A percentile compares a stretch with the other conserved stretches of the same genome.
phyloP scores from a whole-genome alignment of 1,140 invertebrate species.

The Pseudoatta argentina region DNA sequence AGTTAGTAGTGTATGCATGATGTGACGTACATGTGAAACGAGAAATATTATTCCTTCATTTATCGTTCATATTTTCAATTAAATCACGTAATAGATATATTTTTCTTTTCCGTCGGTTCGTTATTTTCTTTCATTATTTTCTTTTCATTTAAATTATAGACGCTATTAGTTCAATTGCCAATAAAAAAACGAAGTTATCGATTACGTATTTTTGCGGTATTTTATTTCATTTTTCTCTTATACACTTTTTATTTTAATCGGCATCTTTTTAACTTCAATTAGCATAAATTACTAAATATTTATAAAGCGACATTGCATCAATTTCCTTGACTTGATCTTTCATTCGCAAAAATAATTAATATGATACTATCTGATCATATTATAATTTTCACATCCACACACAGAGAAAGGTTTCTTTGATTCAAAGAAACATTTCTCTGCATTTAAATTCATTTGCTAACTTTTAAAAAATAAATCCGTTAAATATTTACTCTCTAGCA shows the following conservation, averaged over 20 bases:
- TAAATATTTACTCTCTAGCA: not conserved
- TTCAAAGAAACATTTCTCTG: too few relatives aligned
- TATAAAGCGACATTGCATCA: not conserved
- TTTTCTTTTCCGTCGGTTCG: slow-evolving; percentile 20
- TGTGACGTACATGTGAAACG: not conserved
- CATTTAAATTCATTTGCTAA: not conserved
- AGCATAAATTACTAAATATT: not conserved
- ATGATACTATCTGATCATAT: not conserved
- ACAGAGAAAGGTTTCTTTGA: too few relatives aligned
- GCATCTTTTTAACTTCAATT: not conserved
- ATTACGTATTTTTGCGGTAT: not conserved
- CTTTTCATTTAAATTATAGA: slow-evolving; percentile 40
- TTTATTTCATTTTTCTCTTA: not conserved
- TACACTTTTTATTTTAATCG: not conserved
- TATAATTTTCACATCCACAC: not conserved
- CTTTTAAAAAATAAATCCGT: not conserved
- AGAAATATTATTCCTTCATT: not conserved
- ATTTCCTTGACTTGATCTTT: not conserved
- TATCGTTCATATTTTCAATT: slow-evolving; percentile 18
- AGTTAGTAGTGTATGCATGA: not conserved
- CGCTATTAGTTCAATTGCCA: slow-evolving; percentile 24
- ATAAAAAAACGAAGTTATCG: not conserved
- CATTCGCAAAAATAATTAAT: not conserved
- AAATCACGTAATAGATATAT: slow-evolving; percentile 5
- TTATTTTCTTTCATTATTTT: slow-evolving; percentile 52